Evolutionary conservation across 1,140 invertebrate species (phyloP), one percentile per base, ranked within the genome.

Genomic region (Lanistes nyassanus): DNA sequence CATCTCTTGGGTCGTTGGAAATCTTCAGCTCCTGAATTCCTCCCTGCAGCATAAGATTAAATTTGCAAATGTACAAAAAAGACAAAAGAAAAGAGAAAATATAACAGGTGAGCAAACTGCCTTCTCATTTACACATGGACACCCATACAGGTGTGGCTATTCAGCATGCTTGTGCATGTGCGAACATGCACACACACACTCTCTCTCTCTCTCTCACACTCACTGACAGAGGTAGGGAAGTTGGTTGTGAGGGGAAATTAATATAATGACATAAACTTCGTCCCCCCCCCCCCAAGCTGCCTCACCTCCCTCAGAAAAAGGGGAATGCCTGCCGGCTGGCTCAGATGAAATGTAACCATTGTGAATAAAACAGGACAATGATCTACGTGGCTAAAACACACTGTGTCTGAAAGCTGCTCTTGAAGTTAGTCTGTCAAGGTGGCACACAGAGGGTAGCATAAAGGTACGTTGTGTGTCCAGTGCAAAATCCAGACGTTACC

Each of bases 21-120:
- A 82, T 68, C 56, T 80, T 82, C n/a, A 82, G 42, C 42, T 82
- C 80, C 74, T 80, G 64, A 37, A 82, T 67, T 29, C 71, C 80
- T 69, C 79, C 79, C 80, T 82, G 67, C 26, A 58, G 55, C 68
- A 67, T 42, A 79, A 42, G 67, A 76, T 66, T 26, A 47, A 58
- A 71, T 56, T 64, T 39, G 19, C 23, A 42, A 71, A 42, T 39
- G 19, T 6, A 62, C 31, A 42, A 53, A 13, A 56, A 29, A 53
- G 23, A 53, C 23, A 23, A 53, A 23, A 53, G 51, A 53, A 13
- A 53, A 23, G 51, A 53, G 51, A 53, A 53, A 53, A 23, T 53
- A 13, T 53, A 23, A 53, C 51, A 53, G 23, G 23, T 53, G 23
- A 53, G n/a, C n/a, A n/a, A n/a, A n/a, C n/a, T n/a, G n/a, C n/a